Base-by-base conservation (phyloP, 2,888 invertebrate species). In the Dasypogon diadema region DNA sequence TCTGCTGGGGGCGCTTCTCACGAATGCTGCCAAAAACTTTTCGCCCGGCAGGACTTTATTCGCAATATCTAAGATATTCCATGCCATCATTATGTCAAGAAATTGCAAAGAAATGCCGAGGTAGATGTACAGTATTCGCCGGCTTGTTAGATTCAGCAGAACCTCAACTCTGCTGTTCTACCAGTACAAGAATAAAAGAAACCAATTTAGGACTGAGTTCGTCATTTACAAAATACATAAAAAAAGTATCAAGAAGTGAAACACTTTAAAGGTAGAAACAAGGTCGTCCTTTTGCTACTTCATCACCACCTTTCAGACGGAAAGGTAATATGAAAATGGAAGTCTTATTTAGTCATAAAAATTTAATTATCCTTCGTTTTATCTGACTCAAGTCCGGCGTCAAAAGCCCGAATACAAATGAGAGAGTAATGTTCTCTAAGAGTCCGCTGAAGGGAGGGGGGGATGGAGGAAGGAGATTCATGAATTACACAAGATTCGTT, bases 261-360 rank as follows among this genome's bases (percentile, higher is more conserved):
- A 30, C 5, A 10, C 10, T 30, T 30, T 30, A 30, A 10, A 30
- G 1, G 42, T 12, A 12, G n/a, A 42, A 42, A 30, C 6, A 10
- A 6, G 34, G 42, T n/a, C 8, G 42, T 42, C 42, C 42, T 42
- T 12, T 42, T n/a, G 12, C n/a, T n/a, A 42, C 42, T 42, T 42
- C 42, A 12, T 12, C 42, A 42, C n/a, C n/a, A 42, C 42, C 42
- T 42, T 42, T 42, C 8, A 12, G 42, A 42, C 12, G n/a, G 42
- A 42, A 12, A 42, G 58, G 60, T 21, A 18, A 37, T 30, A 42
- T 60, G 37, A 60, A 60, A 60, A 60, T 60, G 60, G 16, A 37
- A 60, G 21, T 60, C 60, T 60, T 60, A 34, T 60, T 37, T 60
- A 60, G 60, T 60, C 60, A 34, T 60, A 60, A 60, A 58, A 60